Percentiles rank a stretch among this genome's conserved stretches.
Evolutionary conservation across 64 coral and sea anemone genomes (phyloP).

Genomic region (Platygyra sinensis): DNA sequence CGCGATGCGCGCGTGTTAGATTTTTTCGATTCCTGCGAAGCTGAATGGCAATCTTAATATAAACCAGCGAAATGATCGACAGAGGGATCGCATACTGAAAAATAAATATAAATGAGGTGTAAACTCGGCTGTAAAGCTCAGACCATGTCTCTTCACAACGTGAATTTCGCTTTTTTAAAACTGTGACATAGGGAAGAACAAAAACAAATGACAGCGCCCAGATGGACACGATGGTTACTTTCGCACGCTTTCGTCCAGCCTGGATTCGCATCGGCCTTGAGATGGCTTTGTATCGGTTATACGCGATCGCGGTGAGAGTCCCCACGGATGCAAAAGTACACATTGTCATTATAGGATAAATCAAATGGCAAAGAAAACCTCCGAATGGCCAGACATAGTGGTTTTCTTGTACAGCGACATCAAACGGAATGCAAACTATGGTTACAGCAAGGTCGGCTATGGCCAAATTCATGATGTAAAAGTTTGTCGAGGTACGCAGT

Average conservation of each 20-base stretch:
- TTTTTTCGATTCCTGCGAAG: slow-evolving; percentile 69
- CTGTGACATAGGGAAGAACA: slow-evolving; percentile 70
- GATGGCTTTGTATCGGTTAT: slow-evolving; percentile 78
- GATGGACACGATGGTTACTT: slow-evolving; percentile 58
- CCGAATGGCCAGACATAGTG: slow-evolving; percentile 84
- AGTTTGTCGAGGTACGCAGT: slow-evolving; percentile 89
- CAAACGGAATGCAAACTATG: slow-evolving; percentile 84
- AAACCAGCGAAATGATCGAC: slow-evolving; percentile 75
- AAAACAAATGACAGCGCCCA: slow-evolving; percentile 60
- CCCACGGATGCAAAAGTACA: slow-evolving; percentile 83
- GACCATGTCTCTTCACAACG: slow-evolving; percentile 78
- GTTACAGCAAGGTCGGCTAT: slow-evolving; percentile 78
- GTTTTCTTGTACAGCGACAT: slow-evolving; percentile 84
- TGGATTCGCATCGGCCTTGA: slow-evolving; percentile 70
- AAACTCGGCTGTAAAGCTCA: slow-evolving; percentile 46
- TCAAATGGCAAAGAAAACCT: slow-evolving; percentile 61
- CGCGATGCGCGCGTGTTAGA: slow-evolving; percentile 65
- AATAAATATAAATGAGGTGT: slow-evolving; percentile 81
- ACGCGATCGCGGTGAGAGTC: slow-evolving; percentile 83
- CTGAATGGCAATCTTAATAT: slow-evolving; percentile 64
- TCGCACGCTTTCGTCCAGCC: slow-evolving; percentile 55
- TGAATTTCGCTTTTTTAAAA: slow-evolving; percentile 52
- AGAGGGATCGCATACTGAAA: slow-evolving; percentile 88
- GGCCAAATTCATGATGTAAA: slow-evolving; percentile 87
- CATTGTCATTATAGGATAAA: slow-evolving; percentile 93